Base-by-base conservation (phyloP, 2,888 invertebrate genomes). In the Disparrhopalites patrizii region DNA sequence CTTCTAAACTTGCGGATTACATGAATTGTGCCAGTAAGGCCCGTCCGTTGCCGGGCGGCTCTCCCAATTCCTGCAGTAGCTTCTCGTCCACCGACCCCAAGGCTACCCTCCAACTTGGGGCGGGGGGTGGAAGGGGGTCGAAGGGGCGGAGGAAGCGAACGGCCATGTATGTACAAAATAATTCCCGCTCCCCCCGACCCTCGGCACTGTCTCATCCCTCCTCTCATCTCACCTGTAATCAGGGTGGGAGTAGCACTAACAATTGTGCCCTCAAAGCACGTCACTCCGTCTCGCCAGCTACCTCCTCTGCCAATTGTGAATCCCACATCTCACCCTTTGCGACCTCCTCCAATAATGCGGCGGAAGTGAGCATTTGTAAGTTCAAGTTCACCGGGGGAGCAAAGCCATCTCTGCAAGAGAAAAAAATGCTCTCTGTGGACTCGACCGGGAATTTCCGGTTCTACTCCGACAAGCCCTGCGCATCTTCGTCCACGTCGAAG, bases 351-450 rank as follows among this genome's bases (percentile, higher is more conserved):
- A 18, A 60, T 76, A 85, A 80, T 68, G 88, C 85, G 74, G 84
- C 86, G 5, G 77, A 80, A 70, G 93, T 91, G 47, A 90, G 90
- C 79, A 93, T 93, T 77, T 93, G 93, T 78, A 93, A 93, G 79
- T 93, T 93, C 77, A 93, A 93, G 78, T 93, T 93, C 78, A 93
- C 92, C 0, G 93, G 93, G 0, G 93, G 93, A 0, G 90, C 91
- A 0, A 91, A 91, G 72, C 93, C 93, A 0, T 88, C 88, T 66
- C 78, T 93, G 55, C 91, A 93, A 78, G 93, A 93, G 77, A 93
- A 93, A 80, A 93, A 93, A 79, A 92, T 92, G 86, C 82, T 93
- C 0, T 91, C 91, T 0, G 91, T 93, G 0, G 93, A 93, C 78
- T 87, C 91, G 0, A 91, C 91, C 1, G 93, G 93, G 0, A 92